Evolutionary conservation across 2,888 invertebrate genomes (phyloP).

Genomic region (Tenthredo notha): DNA sequence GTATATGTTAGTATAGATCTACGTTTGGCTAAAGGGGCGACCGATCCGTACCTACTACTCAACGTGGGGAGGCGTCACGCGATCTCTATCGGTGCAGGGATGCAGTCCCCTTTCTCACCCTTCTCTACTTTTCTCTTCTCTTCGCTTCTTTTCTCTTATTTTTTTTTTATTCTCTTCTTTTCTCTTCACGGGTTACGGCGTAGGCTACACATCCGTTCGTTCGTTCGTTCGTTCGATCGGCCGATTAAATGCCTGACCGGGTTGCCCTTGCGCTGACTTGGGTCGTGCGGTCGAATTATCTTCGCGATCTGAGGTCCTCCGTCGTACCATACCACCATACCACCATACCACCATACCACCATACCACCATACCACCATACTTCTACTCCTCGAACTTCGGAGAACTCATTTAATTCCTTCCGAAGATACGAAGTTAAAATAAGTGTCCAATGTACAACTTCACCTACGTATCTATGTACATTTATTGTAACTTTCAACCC

Average conservation of each 20-base stretch:
- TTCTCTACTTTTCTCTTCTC: not conserved
- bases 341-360: not conserved
- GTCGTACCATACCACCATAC: not conserved
- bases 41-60: slow-evolving; percentile 1
- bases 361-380: not conserved
- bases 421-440: slow-evolving; percentile 7
- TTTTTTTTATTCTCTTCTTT: not conserved
- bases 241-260: slow-evolving; percentile 43
- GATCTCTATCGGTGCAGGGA: slow-evolving; percentile 47
- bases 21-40: slow-evolving; percentile 3
- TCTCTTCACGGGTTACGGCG: not conserved
- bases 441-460: not conserved
- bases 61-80: slow-evolving; percentile 42
- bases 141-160: not conserved
- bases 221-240: slow-evolving; percentile 23
- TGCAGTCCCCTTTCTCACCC: slow-evolving; percentile 44
- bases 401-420: slow-evolving; percentile 30
- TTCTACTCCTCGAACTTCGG: slow-evolving; percentile 12
- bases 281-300: slow-evolving; percentile 29
- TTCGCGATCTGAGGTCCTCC: slow-evolving; percentile 31
- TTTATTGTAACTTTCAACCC: too few relatives aligned
- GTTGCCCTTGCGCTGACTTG: slow-evolving; percentile 20
- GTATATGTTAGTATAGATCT: not conserved
- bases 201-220: not conserved
- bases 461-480: not conserved